phyloP scores from a whole-genome alignment of 2,888 invertebrate genomes.

The Linyphia triangularis region DNA sequence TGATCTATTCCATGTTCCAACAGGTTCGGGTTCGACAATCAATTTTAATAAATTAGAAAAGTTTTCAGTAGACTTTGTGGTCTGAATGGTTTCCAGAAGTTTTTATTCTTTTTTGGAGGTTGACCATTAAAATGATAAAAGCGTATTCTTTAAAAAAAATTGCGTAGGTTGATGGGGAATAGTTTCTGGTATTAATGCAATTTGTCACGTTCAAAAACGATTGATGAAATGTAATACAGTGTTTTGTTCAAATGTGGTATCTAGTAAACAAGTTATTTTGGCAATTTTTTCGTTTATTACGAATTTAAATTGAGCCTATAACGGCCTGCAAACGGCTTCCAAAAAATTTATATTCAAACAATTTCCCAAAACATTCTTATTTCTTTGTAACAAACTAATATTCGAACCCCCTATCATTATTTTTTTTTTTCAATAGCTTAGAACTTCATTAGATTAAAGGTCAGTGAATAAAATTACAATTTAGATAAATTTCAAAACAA shows the following conservation, averaged over 20 bases:
- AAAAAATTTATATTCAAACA: too few species aligned
- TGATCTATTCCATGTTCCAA: background rate
- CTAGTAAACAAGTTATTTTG: too few species aligned
- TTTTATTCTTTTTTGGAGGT: background rate
- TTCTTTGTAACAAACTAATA: too few species aligned
- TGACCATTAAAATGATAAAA: background rate
- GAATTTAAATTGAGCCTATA: too few species aligned
- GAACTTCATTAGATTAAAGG: too few species aligned
- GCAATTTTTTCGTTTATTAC: too few species aligned
- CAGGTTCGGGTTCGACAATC: slow-evolving; percentile 36
- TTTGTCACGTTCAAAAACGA: slow-evolving; percentile 41
- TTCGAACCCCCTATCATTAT: too few species aligned
- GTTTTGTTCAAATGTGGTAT: background rate
- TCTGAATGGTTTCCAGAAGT: background rate
- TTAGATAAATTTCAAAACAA: too few species aligned
- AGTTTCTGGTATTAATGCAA: slow-evolving; percentile 17
- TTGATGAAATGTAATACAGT: slow-evolving; percentile 4
- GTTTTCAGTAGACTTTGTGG: slow-evolving; percentile 1
- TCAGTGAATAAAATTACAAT: too few species aligned
- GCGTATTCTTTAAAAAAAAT: background rate
- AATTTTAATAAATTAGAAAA: slow-evolving; percentile 61
- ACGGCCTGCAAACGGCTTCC: too few species aligned
- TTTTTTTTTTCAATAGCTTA: too few species aligned
- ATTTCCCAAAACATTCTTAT: too few species aligned
- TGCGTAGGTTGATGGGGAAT: background rate